Conservation (phyloP, 92 coral and sea anemone genomes). For the Umimayanthus chanpuru region DNA sequence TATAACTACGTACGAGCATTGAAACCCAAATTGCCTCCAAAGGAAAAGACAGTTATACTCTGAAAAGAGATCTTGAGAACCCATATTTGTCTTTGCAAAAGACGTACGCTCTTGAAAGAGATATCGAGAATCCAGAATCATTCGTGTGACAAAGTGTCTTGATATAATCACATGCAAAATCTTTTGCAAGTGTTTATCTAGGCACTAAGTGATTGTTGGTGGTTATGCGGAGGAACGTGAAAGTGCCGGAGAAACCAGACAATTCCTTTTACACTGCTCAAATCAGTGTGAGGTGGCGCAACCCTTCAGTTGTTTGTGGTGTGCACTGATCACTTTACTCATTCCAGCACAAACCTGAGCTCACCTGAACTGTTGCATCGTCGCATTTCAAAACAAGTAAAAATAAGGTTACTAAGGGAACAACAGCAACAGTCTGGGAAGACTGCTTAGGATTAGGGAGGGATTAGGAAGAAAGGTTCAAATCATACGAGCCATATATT, state of each 20-base stretch:
- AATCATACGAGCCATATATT: too few relatives aligned
- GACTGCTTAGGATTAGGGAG: neutral
- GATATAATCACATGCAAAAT: neutral
- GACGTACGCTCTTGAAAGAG: too few relatives aligned
- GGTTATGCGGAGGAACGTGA: neutral
- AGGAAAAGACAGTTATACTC: conserved; percentile 9
- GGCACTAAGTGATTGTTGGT: neutral
- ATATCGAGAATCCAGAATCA: conserved; percentile 9
- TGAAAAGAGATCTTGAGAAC: neutral
- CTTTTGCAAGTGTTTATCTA: neutral
- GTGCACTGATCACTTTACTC: neutral
- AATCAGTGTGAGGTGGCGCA: neutral
- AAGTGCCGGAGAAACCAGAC: too few relatives aligned
- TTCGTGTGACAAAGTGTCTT: neutral
- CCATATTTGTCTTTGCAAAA: neutral
- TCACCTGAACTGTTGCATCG: neutral
- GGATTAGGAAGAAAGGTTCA: too few relatives aligned
- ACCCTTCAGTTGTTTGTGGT: neutral
- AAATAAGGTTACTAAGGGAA: neutral
- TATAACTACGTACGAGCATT: neutral
- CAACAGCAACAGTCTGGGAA: neutral
- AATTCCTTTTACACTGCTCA: neutral
- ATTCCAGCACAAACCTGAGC: neutral
- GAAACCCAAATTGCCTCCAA: conserved; percentile 30
- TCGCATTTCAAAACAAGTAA: neutral